A percentile compares a stretch with the other conserved stretches of the same genome.
Conservation (phyloP, 2,113 vertebrate genomes). For the Eidolon helvum region DNA sequence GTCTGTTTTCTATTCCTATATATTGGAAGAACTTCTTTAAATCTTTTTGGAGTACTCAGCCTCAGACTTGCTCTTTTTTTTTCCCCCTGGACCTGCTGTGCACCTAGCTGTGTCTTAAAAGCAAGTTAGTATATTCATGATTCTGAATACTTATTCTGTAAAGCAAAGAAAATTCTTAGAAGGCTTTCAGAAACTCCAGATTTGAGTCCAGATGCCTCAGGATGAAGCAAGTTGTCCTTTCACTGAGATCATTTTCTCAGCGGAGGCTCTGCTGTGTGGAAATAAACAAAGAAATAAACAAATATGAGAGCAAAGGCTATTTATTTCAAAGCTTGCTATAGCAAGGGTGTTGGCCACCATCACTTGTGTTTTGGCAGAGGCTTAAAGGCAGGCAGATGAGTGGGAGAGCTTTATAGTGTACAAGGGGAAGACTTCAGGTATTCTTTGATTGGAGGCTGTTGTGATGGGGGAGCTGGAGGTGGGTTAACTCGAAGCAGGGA, state of each 20-base stretch:
- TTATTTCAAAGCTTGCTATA: slow-evolving; percentile 8
- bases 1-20: background rate
- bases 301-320: background rate
- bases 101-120: background rate
- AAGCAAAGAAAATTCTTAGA: slow-evolving; percentile 18
- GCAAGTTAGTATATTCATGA: background rate
- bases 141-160: slow-evolving; percentile 15
- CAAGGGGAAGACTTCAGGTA: background rate
- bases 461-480: background rate
- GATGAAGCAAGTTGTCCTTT: background rate
- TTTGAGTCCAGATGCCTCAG: background rate
- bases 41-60: background rate
- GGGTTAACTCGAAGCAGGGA: background rate
- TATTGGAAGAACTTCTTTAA: background rate
- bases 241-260: background rate
- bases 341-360: background rate
- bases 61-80: background rate
- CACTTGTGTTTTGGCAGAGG: background rate
- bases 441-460: background rate
- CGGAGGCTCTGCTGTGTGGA: background rate
- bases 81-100: background rate
- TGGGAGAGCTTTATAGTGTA: background rate
- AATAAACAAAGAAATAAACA: background rate
- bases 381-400: background rate
- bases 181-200: background rate